These are phyloP conservation scores for Tichodroma muraria DNA, from an alignment of 2,113 vertebrate genomes.

Conservation along the genomic window DNA sequence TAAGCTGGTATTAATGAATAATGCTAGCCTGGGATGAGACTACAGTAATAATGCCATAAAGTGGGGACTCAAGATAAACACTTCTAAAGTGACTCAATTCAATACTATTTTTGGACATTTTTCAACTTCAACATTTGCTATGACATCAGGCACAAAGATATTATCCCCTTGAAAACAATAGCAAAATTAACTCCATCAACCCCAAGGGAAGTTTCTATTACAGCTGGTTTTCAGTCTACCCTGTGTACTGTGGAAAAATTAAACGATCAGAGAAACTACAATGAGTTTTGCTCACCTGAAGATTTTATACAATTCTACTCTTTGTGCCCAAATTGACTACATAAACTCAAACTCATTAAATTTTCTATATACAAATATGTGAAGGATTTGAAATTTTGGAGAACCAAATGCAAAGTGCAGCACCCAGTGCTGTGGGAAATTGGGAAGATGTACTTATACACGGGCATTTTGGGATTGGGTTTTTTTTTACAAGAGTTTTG, in stretches of 20 bases:
- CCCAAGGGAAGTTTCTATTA: not conserved
- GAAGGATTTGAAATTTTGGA: not conserved
- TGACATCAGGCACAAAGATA: not conserved
- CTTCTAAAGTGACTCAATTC: not conserved
- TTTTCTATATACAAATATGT: not conserved
- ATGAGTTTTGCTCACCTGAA: not conserved
- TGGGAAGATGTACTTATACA: not conserved
- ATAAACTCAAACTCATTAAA: not conserved
- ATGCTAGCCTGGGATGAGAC: not conserved
- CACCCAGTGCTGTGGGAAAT: not conserved
- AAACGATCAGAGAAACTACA: not conserved
- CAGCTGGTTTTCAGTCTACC: not conserved
- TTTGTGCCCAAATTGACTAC: not conserved
- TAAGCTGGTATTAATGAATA: constrained; percentile 29
- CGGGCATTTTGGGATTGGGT: not conserved
- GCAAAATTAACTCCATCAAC: not conserved
- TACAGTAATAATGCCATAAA: constrained; percentile 2
- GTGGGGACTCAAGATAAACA: constrained; percentile 19
- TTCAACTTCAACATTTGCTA: not conserved
- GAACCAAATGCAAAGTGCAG: not conserved
- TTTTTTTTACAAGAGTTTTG: not conserved
- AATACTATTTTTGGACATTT: not conserved
- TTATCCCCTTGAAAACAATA: not conserved
- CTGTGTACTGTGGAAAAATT: not conserved
- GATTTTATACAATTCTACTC: not conserved